Percentiles rank a stretch among this genome's conserved stretches.
phyloP scores from a whole-genome alignment of 2,113 vertebrate genomes.

The Petroica traversi region DNA sequence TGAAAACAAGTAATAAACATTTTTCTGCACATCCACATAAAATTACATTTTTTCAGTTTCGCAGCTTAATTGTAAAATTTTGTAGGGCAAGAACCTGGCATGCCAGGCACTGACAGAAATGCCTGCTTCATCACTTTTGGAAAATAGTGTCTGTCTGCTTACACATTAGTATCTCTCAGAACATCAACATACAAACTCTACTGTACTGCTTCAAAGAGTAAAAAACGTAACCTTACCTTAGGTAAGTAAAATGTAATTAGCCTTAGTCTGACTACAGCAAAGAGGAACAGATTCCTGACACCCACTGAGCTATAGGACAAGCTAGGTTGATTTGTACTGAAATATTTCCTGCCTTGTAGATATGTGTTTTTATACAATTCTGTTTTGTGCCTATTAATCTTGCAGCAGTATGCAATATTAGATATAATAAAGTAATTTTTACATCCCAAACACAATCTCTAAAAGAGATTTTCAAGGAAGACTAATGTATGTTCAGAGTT shows the following conservation, averaged over 20 bases:
- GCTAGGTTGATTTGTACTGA: background rate
- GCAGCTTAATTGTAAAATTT: constrained; percentile 26
- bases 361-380: background rate
- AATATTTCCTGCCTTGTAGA: background rate
- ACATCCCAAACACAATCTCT: background rate
- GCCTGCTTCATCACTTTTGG: background rate
- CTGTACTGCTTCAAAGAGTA: background rate
- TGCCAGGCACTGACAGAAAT: background rate
- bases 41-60: background rate
- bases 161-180: background rate
- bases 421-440: background rate
- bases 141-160: background rate
- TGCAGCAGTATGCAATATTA: background rate
- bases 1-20: background rate
- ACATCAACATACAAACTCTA: background rate
- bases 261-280: background rate
- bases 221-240: background rate
- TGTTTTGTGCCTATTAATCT: constrained; percentile 1
- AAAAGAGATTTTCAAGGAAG: background rate
- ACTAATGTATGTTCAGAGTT: background rate
- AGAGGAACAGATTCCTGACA: background rate
- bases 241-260: too few relatives aligned
- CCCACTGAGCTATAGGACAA: background rate
- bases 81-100: background rate
- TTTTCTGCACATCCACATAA: background rate